Evolutionary conservation across 35 echinoderm and acorn worm species (phyloP).

Genomic region (Apostichopus californicus): DNA sequence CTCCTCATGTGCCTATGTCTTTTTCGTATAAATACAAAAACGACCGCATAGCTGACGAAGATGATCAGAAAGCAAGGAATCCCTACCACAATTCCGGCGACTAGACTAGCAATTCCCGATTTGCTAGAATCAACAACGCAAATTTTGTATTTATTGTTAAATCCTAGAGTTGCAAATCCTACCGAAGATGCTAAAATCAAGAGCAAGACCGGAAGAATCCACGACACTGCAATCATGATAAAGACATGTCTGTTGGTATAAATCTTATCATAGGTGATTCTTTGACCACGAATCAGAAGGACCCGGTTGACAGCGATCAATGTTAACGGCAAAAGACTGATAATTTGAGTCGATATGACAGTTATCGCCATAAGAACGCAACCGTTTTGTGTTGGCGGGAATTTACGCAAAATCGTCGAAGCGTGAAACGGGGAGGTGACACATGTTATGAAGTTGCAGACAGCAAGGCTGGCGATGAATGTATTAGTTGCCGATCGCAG

Average conservation of each 20-base stretch:
- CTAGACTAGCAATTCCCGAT: slow-evolving; percentile 1
- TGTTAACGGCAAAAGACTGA: background rate
- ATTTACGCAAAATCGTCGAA: slow-evolving; percentile 4
- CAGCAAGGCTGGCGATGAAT: slow-evolving; percentile 54
- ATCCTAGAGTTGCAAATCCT: slow-evolving; percentile 1
- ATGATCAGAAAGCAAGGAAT: background rate
- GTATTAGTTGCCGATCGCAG: slow-evolving; percentile 59
- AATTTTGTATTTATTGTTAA: slow-evolving; percentile 22
- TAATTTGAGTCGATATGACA: slow-evolving; percentile 20
- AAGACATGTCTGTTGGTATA: background rate
- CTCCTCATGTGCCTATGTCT: background rate
- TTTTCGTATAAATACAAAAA: background rate
- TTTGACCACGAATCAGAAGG: background rate
- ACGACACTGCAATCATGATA: slow-evolving; percentile 18
- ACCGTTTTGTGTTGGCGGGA: background rate
- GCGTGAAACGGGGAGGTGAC: slow-evolving; percentile 8
- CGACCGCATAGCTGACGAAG: background rate
- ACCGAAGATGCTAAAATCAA: background rate
- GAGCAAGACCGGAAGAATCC: background rate
- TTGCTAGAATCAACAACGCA: slow-evolving; percentile 22
- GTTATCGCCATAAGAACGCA: background rate
- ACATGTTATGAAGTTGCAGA: slow-evolving; percentile 57
- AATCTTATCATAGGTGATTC: background rate
- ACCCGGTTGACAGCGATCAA: slow-evolving; percentile 11
- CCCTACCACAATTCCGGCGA: background rate